Evolutionary conservation across 2,797 vertebrate species (phyloP).

Genomic region (Scomberomorus guttatus): DNA sequence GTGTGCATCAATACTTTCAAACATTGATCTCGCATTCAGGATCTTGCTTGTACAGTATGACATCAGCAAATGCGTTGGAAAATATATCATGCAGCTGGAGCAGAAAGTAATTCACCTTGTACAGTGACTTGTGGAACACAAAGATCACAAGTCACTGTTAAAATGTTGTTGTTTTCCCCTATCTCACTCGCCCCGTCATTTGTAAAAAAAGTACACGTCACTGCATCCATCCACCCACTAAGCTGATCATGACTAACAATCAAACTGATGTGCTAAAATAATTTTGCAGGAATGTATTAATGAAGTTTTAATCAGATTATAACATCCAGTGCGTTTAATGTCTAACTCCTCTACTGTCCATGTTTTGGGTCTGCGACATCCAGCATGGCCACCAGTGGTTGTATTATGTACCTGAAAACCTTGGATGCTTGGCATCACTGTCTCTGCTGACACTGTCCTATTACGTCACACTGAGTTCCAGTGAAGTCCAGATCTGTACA

Average conservation of each 20-base stretch:
- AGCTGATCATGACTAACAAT: neutral
- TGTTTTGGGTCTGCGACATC: neutral
- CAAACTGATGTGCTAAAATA: neutral
- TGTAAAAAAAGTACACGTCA: neutral
- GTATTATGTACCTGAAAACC: neutral
- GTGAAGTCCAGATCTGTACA: conserved; percentile 5
- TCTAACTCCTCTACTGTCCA: neutral
- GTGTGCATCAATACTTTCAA: conserved; percentile 11
- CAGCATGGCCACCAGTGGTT: neutral
- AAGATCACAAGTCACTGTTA: neutral
- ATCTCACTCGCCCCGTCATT: neutral
- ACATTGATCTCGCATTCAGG: conserved; percentile 5
- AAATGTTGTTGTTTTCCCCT: neutral
- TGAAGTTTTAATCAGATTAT: neutral
- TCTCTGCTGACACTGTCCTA: neutral
- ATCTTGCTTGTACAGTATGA: neutral
- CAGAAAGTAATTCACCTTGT: neutral
- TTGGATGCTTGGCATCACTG: neutral
- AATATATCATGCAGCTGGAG: neutral
- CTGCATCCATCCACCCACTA: neutral
- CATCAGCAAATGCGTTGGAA: neutral
- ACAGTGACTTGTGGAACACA: too few species aligned
- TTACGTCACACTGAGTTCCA: neutral
- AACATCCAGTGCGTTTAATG: neutral
- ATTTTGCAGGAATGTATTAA: neutral